Conservation (phyloP, 2,888 invertebrate genomes). For the Osmoderma eremita region DNA sequence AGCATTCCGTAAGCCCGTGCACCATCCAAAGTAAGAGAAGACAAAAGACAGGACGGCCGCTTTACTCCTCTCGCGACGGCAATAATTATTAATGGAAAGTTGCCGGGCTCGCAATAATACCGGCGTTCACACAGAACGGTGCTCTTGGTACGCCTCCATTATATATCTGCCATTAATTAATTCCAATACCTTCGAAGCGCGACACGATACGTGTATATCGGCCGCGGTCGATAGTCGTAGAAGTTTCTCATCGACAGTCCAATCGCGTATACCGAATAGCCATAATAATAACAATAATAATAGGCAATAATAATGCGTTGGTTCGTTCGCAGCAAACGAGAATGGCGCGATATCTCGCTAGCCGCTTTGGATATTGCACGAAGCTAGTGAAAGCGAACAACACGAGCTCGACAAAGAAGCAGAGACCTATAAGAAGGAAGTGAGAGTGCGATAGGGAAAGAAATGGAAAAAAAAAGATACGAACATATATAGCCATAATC, state of each 20-base stretch:
- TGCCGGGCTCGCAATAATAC: neutral
- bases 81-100: slow-evolving; percentile 14
- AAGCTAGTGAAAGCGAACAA: neutral
- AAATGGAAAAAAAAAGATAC: too few species aligned
- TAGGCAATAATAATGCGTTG: slow-evolving; percentile 6
- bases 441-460: too few species aligned
- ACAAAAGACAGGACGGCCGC: neutral
- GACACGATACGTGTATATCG: too few species aligned
- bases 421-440: too few species aligned
- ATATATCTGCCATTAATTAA: slow-evolving; percentile 18
- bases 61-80: neutral
- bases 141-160: neutral
- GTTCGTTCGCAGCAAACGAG: neutral
- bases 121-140: neutral
- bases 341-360: neutral
- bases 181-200: slow-evolving; percentile 8
- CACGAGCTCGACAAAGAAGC: neutral
- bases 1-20: too few species aligned
- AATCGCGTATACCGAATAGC: slow-evolving; percentile 11
- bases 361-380: neutral
- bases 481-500: too few species aligned
- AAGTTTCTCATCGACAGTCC: slow-evolving; percentile 15
- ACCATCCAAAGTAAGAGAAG: neutral
- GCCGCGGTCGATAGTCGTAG: neutral
- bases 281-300: slow-evolving; percentile 23